Evolutionary conservation across 1,140 invertebrate species (phyloP).

Genomic region (Ectropis grisescens): DNA sequence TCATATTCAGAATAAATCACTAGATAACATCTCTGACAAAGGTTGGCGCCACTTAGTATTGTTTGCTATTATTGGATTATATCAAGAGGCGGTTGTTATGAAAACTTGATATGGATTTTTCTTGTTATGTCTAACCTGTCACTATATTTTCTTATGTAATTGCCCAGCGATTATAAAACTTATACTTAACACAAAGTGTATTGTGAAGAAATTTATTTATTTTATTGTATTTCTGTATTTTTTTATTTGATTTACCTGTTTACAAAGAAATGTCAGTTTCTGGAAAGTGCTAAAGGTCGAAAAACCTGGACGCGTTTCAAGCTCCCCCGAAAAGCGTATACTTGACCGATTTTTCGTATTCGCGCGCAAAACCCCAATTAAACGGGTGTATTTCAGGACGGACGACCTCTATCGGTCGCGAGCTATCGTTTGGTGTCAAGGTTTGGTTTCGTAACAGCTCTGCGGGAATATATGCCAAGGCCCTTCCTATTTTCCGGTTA

Average conservation of each 20-base stretch:
- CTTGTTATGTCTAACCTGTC: too few relatives aligned
- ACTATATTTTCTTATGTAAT: too few relatives aligned
- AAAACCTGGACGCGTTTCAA: conserved; percentile 41
- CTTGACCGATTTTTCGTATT: conserved; percentile 61
- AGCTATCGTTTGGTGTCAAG: conserved; percentile 66
- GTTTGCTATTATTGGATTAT: conserved; percentile 22
- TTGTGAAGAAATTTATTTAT: too few relatives aligned
- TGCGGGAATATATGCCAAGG: conserved; percentile 51
- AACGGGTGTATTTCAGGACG: conserved; percentile 51
- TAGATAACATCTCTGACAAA: too few relatives aligned
- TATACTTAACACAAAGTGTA: too few relatives aligned
- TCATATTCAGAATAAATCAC: too few relatives aligned
- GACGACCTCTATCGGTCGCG: conserved; percentile 50
- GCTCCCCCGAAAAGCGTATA: conserved; percentile 31
- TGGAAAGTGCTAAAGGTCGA: conserved; percentile 28
- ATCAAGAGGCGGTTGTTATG: conserved; percentile 24
- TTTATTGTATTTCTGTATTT: too few relatives aligned
- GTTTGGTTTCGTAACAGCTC: conserved; percentile 47
- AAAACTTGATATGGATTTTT: too few relatives aligned
- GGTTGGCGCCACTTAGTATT: conserved; percentile 7
- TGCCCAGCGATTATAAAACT: too few relatives aligned
- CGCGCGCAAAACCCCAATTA: conserved; percentile 33
- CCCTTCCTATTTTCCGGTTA: conserved; percentile 36
- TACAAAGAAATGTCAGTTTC: background rate
- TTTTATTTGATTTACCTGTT: too few relatives aligned